Percentiles rank a stretch among this genome's conserved stretches.
Conservation (phyloP, 2,888 invertebrate genomes). For the Diarsia dahlii region DNA sequence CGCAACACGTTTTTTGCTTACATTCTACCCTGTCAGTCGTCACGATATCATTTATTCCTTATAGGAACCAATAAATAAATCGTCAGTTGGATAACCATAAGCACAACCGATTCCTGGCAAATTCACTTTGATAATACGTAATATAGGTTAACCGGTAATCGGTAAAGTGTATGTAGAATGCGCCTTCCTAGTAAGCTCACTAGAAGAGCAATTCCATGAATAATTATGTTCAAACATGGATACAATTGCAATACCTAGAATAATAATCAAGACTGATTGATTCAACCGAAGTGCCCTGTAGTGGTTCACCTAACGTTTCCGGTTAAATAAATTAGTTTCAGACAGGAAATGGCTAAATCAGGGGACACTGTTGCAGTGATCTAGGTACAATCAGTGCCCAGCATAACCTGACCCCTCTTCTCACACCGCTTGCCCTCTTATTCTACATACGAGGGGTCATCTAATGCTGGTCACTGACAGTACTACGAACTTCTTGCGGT, state of each 20-base stretch:
- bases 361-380: constrained; percentile 7
- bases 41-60: too few species aligned
- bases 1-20: too few species aligned
- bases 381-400: background rate
- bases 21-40: too few species aligned
- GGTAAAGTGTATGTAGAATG: background rate
- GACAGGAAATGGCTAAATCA: constrained; percentile 18
- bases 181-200: background rate
- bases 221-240: background rate
- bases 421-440: too few species aligned
- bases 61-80: background rate
- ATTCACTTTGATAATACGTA: background rate
- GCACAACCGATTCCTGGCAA: background rate
- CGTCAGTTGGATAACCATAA: background rate
- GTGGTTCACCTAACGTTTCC: constrained; percentile 36
- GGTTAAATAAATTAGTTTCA: constrained; percentile 36
- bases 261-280: constrained; percentile 4
- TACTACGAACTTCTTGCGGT: constrained; percentile 2
- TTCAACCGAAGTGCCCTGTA: constrained; percentile 4
- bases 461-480: too few species aligned
- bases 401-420: too few species aligned
- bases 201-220: background rate
- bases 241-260: background rate
- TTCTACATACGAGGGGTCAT: too few species aligned
- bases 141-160: background rate